Conservation (phyloP, 2,888 invertebrate species). For the Ramazzottius varieornatus region DNA sequence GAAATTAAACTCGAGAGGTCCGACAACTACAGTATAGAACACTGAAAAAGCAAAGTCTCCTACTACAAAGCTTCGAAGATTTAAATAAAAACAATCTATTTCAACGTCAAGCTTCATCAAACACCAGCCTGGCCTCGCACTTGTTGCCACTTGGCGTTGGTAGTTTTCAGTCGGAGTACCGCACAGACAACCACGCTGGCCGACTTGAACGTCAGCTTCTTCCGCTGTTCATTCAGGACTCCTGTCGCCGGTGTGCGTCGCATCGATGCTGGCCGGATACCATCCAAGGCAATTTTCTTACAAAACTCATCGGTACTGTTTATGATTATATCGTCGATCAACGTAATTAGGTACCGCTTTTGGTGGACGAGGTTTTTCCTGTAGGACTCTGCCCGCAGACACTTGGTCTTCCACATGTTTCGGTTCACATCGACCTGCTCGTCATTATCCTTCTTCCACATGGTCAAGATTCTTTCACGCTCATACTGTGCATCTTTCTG, state of each 20-base stretch:
- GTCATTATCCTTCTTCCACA: background rate
- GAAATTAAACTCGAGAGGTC: background rate
- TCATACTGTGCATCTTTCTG: background rate
- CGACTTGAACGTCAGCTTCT: background rate
- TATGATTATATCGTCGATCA: background rate
- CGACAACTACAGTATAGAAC: background rate
- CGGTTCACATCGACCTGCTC: background rate
- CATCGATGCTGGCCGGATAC: background rate
- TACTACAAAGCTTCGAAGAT: too few species aligned
- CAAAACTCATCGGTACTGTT: background rate
- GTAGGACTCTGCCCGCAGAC: background rate
- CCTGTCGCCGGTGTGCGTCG: background rate
- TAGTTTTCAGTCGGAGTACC: background rate
- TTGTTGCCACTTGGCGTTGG: background rate
- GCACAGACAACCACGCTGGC: background rate
- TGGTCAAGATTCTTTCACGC: background rate
- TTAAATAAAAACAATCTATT: too few species aligned
- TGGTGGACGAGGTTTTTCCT: background rate
- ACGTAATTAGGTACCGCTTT: background rate
- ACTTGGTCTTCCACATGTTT: background rate
- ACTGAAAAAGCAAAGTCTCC: background rate
- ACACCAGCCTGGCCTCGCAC: background rate
- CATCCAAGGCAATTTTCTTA: background rate
- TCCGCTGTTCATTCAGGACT: background rate
- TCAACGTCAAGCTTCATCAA: too few species aligned